Percentiles rank a stretch among this genome's conserved stretches.
phyloP scores from a whole-genome alignment of 1,140 invertebrate genomes.

The Brachionus plicatilis region DNA sequence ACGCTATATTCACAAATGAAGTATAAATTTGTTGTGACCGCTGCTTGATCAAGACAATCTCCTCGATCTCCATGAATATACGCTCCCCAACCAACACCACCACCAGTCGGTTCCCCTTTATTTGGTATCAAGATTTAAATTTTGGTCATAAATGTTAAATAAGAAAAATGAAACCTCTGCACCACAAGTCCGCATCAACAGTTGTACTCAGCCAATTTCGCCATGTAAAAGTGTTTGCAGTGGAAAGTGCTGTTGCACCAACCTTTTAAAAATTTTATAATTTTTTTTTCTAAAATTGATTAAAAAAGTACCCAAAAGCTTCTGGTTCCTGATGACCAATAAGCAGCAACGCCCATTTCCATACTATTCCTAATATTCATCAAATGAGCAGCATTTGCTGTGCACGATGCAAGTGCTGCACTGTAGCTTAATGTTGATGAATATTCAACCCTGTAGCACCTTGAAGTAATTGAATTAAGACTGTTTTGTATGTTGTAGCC shows the following conservation, averaged over 20 bases:
- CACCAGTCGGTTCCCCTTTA: neutral
- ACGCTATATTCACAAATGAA: neutral
- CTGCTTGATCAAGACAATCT: neutral
- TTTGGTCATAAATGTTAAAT: neutral
- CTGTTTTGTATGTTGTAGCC: neutral
- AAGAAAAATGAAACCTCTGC: neutral
- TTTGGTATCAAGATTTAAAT: neutral
- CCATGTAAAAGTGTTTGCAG: neutral
- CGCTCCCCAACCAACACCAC: too few relatives aligned
- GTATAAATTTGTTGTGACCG: neutral
- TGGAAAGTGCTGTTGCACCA: neutral
- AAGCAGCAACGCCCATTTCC: slow-evolving; percentile 22
- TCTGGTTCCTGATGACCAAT: neutral
- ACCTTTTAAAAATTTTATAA: neutral
- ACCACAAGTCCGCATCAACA: neutral
- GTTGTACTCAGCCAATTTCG: neutral
- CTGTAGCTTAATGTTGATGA: neutral
- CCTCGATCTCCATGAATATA: slow-evolving; percentile 22
- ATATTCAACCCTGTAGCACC: neutral
- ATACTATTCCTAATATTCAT: slow-evolving; percentile 29
- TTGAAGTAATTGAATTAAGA: slow-evolving; percentile 3
- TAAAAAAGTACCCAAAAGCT: neutral
- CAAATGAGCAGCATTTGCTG: neutral
- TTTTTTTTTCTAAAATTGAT: neutral
- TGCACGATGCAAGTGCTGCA: neutral